These are phyloP conservation scores for Frankliniella fusca DNA, from an alignment of 2,888 invertebrate species.

Conservation along the genomic window DNA sequence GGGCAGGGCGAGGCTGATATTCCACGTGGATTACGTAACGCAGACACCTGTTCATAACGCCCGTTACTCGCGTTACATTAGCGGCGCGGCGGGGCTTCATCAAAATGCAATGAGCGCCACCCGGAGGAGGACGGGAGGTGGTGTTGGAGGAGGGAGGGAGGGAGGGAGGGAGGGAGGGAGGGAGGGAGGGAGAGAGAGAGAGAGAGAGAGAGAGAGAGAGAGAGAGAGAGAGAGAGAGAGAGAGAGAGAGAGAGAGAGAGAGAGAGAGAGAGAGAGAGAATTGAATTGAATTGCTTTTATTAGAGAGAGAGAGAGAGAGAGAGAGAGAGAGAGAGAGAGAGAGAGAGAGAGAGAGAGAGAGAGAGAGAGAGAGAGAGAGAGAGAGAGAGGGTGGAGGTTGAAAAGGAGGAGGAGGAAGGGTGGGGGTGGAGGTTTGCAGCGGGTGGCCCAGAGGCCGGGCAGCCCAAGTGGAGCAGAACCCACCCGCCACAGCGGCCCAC, in stretches of 20 bases:
- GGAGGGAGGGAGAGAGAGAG: no score
- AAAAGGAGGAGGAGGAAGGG: slow-evolving; percentile 12
- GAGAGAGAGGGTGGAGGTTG: slow-evolving; percentile 19
- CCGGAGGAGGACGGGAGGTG: background rate
- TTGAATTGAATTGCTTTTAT: no score
- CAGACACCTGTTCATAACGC: slow-evolving; percentile 9
- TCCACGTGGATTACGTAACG: no score
- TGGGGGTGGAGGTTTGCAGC: background rate
- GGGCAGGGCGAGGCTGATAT: background rate
- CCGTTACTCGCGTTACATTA: background rate
- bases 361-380: slow-evolving; percentile 28
- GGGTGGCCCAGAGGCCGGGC: no score
- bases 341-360: slow-evolving; percentile 25
- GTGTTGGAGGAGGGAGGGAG: background rate
- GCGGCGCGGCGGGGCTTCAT: background rate
- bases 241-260: no score
- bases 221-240: no score
- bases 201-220: no score
- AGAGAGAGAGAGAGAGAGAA: no score
- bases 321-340: slow-evolving; percentile 25
- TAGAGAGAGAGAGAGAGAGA: no score
- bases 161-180: no score
- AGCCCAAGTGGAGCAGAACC: background rate
- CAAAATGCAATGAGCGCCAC: slow-evolving; percentile 4
- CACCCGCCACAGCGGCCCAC: background rate